Evolutionary conservation across 2,113 vertebrate genomes (phyloP), one percentile per base, ranked within the genome.

Genomic region (Peromyscus leucopus): DNA sequence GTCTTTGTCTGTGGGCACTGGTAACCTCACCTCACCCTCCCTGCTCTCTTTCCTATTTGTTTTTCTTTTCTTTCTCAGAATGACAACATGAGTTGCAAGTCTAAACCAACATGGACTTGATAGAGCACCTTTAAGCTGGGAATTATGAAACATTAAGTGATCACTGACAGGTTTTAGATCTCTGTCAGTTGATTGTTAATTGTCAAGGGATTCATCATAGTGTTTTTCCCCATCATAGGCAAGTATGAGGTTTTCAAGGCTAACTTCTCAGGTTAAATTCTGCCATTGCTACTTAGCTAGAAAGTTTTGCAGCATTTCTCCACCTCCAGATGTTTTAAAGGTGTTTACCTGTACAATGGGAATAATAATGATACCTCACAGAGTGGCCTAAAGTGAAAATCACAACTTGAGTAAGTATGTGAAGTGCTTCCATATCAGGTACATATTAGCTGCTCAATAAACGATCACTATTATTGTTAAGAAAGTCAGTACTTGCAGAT

Each of bases 1-100:
- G 75, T 95, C 76, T 97, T 88, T 98, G 86, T 90, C 93, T 93
- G 89, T 86, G 92, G 65, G 71, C 92, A 92, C 69, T 87, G 74
- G 1, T 92, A 39, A 88, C 57, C 65, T 94, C 92, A 84, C 31
- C 75, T 42, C n/a, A 33, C 12, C 13, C 26, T 55, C 55, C 42
- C 65, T 33, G 36, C 1, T 72, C 33, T 7, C 22, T 61, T 72
- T 48, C 46, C 42, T 71, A 92, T 94, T 51, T 5, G 0, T 55
- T n/a, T 7, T 63, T 13, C 17, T 74, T 78, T 61, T 74, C 51
- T 65, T 94, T 95, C 42, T 7, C 0, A 31, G 26, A 83, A 1
- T 7, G 28, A 61, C n/a, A 93, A 57, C 36, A 7, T 13, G 89
- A 89, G 89, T 92, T 96, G 63, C 72, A 89, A 88, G 78, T 97